Base-by-base conservation (phyloP, 1,140 invertebrate species). In the Aphis craccivora region DNA sequence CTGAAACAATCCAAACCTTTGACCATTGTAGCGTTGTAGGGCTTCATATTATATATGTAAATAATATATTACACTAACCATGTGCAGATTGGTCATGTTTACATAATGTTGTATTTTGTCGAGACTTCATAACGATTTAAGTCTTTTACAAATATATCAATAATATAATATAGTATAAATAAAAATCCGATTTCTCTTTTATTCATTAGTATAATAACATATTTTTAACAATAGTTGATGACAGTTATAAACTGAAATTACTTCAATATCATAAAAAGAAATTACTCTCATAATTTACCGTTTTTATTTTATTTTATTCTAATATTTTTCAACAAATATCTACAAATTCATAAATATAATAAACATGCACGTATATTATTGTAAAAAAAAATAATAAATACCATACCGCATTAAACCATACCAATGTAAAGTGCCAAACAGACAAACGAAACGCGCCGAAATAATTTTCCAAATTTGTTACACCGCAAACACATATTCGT, bases 101-200 rank as follows among this genome's bases (percentile, higher is more conserved):
- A 87, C 84, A 45, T 25, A 40, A 84, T n/a, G 8, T 37, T 45
- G 11, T n/a, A 51, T 87, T 48, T 8, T 35, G 18, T 48, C 18
- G 5, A 48, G 18, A 35, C 30, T 48, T 20, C 18, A 35, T 30
- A 22, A 51, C n/a, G 45, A 53, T 35, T 88, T 53, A 35, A 88
- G 20, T 88, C 25, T 23, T 53, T 87, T 20, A 51, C 6, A 87
- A 87, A 35, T 88, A 51, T 18, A n/a, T 76, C n/a, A 76, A 76
- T 76, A 76, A 76, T 76, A 35, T 53, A 53, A 88, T 45, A 25
- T 25, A 11, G 8, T 55, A 25, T 5, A 9, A 37, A 89, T 55
- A 55, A 51, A 55, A 89, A 37, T 53, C 43, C 22, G 20, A 89
- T 89, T 89, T 89, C 35, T 89, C 88, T 55, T 89, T 89, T 37